Evolutionary conservation across 2,797 vertebrate species (phyloP), one percentile per base, ranked within the genome.

Genomic region (Neomorphus geoffroyi): DNA sequence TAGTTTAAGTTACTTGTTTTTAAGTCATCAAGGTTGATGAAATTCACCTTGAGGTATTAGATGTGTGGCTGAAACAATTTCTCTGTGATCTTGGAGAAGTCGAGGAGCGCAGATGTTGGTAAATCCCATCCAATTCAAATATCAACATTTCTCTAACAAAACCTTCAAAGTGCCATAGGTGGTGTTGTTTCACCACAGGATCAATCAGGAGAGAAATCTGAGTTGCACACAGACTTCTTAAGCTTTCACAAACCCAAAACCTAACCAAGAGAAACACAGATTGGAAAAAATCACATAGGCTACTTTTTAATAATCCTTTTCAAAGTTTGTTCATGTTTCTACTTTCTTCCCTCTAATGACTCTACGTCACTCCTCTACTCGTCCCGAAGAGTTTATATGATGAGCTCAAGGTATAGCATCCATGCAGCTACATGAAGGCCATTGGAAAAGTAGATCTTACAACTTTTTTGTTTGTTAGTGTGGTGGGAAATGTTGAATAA

Each of bases 241-340:
- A 62, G 7, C n/a, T 72, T 81, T 75, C 45, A 75, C 45, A 75
- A 60, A 75, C 11, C 17, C 8, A 21, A 72, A 85, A 22, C 11
- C 10, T 54, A 48, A 32, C 10, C 21, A 27, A 26, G 11, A 71
- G 39, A 78, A 73, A 41, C 2, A 4, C 8, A 6, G 22, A 14
- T 5, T 1, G 16, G 4, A 0, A 8, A 13, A 35, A 57, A 30
- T 32, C 11, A 54, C 6, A 32, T 8, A 73, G 48, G 7, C 4
- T 43, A 17, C 2, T 16, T 71, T 58, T 57, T 16, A 13, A 27
- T 30, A 60, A 19, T 48, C 9, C 2, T 37, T 71, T 78, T 53
- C 7, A n/a, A 85, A 64, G 14, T 35, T 37, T 58, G 5, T 32
- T 50, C 22, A 26, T 72, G 7, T 50, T 85, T 74, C 53, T 35